Percentiles rank a stretch among this genome's conserved stretches.
Evolutionary conservation across 2,888 invertebrate genomes (phyloP).

Genomic region (Parnassius mnemosyne): DNA sequence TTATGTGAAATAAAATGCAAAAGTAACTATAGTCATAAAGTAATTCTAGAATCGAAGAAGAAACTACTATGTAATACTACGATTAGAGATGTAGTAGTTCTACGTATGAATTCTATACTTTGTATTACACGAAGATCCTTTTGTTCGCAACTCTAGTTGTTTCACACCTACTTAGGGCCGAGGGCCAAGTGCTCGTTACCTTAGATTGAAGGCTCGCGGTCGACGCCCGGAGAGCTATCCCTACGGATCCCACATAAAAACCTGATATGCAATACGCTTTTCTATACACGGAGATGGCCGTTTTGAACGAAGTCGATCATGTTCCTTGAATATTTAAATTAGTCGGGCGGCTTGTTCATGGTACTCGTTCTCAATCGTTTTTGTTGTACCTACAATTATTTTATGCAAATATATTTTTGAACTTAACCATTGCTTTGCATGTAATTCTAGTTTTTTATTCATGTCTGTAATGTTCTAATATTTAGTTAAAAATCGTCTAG

Average conservation of each 20-base stretch:
- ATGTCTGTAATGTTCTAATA: too few relatives aligned
- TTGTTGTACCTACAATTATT: constrained; percentile 20
- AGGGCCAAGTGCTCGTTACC: constrained; percentile 64
- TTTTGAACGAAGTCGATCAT: constrained; percentile 36
- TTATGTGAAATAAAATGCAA: too few relatives aligned
- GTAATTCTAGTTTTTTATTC: too few relatives aligned
- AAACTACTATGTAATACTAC: too few relatives aligned
- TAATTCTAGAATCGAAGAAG: too few relatives aligned
- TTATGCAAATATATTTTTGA: constrained; percentile 5
- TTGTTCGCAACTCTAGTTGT: constrained; percentile 62
- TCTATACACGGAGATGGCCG: constrained; percentile 35
- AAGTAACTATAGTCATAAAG: too few relatives aligned
- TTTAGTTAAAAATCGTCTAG: too few relatives aligned
- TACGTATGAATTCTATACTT: too few relatives aligned
- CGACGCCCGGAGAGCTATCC: constrained; percentile 55
- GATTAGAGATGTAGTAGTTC: too few relatives aligned
- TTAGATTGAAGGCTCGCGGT: constrained; percentile 72
- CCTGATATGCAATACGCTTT: constrained; percentile 46
- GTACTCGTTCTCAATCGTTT: constrained; percentile 8
- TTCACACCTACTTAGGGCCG: constrained; percentile 72
- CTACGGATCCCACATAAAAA: constrained; percentile 49
- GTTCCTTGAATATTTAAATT: constrained; percentile 28
- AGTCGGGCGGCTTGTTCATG: constrained; percentile 7
- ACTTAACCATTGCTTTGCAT: background rate
- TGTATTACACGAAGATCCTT: constrained; percentile 47